A percentile compares a stretch with the other conserved stretches of the same genome.
Evolutionary conservation across 2,888 invertebrate species (phyloP).

Genomic region (Lissonota sp.): DNA sequence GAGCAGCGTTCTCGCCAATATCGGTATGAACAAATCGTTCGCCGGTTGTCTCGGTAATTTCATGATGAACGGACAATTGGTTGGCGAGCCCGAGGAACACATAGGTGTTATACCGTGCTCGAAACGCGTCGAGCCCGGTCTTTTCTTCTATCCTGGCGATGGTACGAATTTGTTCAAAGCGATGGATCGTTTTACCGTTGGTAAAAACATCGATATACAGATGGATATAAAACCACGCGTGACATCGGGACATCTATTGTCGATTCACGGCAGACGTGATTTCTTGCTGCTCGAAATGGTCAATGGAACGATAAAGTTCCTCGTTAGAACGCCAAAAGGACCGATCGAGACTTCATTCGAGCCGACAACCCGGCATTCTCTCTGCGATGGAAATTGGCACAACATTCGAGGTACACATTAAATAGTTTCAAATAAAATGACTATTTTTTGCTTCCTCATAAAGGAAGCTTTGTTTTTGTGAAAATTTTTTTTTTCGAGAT

Average conservation of each 20-base stretch:
- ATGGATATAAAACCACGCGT: slow-evolving; percentile 95
- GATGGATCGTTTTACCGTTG: slow-evolving; percentile 91
- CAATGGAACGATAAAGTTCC: slow-evolving; percentile 93
- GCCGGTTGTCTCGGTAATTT: slow-evolving; percentile 94
- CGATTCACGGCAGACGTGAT: slow-evolving; percentile 93
- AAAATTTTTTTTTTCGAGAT: too few species aligned
- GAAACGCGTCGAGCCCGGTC: slow-evolving; percentile 91
- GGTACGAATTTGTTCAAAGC: slow-evolving; percentile 89
- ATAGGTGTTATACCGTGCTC: slow-evolving; percentile 91
- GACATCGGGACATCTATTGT: slow-evolving; percentile 92
- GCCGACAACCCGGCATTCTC: slow-evolving; percentile 87
- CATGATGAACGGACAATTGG: slow-evolving; percentile 88
- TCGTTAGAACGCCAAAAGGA: slow-evolving; percentile 93
- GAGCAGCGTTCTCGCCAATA: slow-evolving; percentile 80
- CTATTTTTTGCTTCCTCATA: too few species aligned
- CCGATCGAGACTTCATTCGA: slow-evolving; percentile 90
- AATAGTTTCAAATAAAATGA: too few species aligned
- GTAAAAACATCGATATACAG: slow-evolving; percentile 90
- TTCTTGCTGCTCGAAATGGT: slow-evolving; percentile 94
- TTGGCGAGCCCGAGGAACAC: slow-evolving; percentile 86
- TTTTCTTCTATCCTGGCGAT: slow-evolving; percentile 92
- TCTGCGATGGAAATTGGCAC: slow-evolving; percentile 99
- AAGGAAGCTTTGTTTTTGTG: too few species aligned
- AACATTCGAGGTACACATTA: slow-evolving; percentile 92
- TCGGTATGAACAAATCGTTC: slow-evolving; percentile 88